A percentile compares a stretch with the other conserved stretches of the same genome.
Conservation (phyloP, 1,140 invertebrate genomes). For the Pissodes strobi region DNA sequence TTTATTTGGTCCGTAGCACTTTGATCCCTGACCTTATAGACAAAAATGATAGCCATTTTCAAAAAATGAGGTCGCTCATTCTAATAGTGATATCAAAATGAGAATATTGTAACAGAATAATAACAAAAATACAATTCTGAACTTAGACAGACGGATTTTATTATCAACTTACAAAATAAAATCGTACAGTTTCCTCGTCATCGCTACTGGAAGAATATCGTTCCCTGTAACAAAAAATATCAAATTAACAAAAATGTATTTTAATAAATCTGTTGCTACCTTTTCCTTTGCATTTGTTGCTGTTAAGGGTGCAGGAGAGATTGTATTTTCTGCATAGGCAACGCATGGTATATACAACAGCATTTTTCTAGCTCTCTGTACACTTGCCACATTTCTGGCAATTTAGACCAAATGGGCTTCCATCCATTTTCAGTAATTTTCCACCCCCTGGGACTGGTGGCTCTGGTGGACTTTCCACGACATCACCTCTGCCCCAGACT, state of each 20-base stretch:
- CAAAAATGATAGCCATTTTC: background rate
- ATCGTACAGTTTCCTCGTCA: background rate
- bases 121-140: background rate
- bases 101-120: background rate
- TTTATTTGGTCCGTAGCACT: background rate
- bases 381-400: background rate
- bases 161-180: background rate
- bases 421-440: too few species aligned
- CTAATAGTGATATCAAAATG: too few species aligned
- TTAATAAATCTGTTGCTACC: slow-evolving; percentile 1
- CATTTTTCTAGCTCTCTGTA: slow-evolving; percentile 1
- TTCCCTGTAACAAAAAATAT: background rate
- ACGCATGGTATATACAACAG: background rate
- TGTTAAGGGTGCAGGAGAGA: background rate
- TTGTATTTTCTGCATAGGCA: background rate
- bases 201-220: background rate
- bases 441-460: background rate
- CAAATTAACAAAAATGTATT: background rate
- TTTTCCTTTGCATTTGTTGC: slow-evolving; percentile 3
- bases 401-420: slow-evolving; percentile 1
- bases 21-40: background rate
- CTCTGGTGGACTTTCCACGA: slow-evolving; percentile 6
- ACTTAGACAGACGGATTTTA: too few species aligned
- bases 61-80: background rate
- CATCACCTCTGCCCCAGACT: slow-evolving; percentile 1